Percentiles rank a stretch among this genome's conserved stretches.
These are phyloP conservation scores for Asobara japonica DNA, from an alignment of 1,140 invertebrate species.

Conservation along the genomic window DNA sequence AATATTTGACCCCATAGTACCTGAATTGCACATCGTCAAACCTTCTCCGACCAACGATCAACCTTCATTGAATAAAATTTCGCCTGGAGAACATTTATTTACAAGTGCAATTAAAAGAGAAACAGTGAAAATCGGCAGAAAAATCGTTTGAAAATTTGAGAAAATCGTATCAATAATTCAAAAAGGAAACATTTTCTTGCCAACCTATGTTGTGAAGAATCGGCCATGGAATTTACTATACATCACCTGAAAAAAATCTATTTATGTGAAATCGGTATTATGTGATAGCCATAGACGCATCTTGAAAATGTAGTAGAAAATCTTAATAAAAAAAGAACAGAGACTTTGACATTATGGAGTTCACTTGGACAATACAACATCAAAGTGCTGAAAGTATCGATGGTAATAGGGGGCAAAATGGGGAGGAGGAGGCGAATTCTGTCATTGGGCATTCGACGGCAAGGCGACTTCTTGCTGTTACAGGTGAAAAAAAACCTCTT, in stretches of 20 bases:
- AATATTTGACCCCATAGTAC: not conserved
- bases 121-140: too few species aligned
- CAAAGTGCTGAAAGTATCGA: conserved; percentile 43
- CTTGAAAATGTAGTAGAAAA: not conserved
- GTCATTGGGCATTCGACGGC: conserved; percentile 50
- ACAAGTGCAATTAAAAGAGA: too few species aligned
- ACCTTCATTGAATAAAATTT: not conserved
- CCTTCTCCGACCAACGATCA: not conserved
- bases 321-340: not conserved
- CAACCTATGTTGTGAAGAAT: not conserved
- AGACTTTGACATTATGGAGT: conserved; percentile 55
- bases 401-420: conserved; percentile 38
- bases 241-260: too few species aligned
- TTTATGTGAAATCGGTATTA: too few species aligned
- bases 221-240: not conserved
- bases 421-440: conserved; percentile 43
- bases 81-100: not conserved
- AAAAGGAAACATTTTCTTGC: too few species aligned
- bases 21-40: not conserved
- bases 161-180: too few species aligned
- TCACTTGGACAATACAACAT: conserved; percentile 58
- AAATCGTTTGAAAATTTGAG: not conserved
- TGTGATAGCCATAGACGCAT: too few species aligned
- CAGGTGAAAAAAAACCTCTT: conserved; percentile 54
- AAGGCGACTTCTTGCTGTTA: conserved; percentile 51